Percentiles rank a stretch among this genome's conserved stretches.
phyloP scores from a whole-genome alignment of 1,140 invertebrate genomes.

The Streblospio benedicti region DNA sequence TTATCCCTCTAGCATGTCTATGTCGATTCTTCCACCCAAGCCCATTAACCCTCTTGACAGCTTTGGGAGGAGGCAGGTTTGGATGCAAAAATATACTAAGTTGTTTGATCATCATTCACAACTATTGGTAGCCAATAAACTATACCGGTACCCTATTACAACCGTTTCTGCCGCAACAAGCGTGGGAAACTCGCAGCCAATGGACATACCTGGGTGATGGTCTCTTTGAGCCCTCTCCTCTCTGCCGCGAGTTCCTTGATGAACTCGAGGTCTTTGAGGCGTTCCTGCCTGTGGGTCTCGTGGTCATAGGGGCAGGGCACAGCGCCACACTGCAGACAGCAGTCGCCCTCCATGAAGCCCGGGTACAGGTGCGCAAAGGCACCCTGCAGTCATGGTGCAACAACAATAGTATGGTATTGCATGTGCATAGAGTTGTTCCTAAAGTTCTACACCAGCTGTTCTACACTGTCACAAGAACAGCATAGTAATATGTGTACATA shows the following conservation, averaged over 20 bases:
- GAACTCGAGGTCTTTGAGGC: slow-evolving; percentile 7
- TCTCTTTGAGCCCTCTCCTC: background rate
- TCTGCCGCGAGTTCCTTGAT: background rate
- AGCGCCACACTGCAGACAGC: slow-evolving; percentile 12
- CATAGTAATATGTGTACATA: background rate
- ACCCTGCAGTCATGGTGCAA: background rate
- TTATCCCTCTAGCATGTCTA: too few relatives aligned
- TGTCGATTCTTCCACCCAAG: too few relatives aligned
- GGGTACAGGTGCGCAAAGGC: background rate
- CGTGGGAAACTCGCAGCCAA: too few relatives aligned
- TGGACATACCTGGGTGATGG: slow-evolving; percentile 1
- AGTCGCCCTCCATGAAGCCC: background rate
- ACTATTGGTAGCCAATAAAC: too few relatives aligned
- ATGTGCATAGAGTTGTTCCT: background rate
- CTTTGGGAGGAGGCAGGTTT: too few relatives aligned
- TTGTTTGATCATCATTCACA: too few relatives aligned
- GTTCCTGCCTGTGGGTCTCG: background rate
- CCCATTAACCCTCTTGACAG: too few relatives aligned
- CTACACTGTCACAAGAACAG: background rate
- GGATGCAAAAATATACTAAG: too few relatives aligned
- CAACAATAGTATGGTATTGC: background rate
- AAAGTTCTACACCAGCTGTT: background rate
- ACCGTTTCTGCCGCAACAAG: too few relatives aligned
- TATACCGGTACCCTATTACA: too few relatives aligned
- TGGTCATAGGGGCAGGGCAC: slow-evolving; percentile 11